Percentiles rank a stretch among this genome's conserved stretches.
These are phyloP conservation scores for Oceanites oceanicus DNA, from an alignment of 2,113 vertebrate species.

Conservation along the genomic window DNA sequence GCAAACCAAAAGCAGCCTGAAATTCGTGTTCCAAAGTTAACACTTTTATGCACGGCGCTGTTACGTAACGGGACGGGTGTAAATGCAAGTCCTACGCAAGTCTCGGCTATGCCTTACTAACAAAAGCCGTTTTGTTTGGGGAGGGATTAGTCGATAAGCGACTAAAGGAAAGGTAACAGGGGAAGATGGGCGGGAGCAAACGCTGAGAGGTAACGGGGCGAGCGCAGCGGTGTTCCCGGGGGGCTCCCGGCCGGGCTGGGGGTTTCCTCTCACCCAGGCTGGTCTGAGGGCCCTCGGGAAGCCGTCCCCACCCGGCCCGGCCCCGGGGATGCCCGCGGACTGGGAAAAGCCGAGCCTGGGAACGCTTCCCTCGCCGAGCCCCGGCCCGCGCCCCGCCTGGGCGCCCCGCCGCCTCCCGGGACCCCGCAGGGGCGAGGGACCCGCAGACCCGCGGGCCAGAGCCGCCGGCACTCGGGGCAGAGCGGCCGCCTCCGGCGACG, in stretches of 20 bases:
- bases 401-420: too few species aligned
- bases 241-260: accelerated
- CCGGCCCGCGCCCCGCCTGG: too few species aligned
- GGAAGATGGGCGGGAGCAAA: accelerated
- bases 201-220: background rate
- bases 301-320: too few species aligned
- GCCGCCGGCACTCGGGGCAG: too few species aligned
- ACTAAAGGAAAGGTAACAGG: accelerated
- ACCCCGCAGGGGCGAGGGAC: too few species aligned
- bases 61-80: accelerated
- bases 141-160: background rate
- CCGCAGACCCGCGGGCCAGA: too few species aligned
- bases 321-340: background rate
- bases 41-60: accelerated
- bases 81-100: accelerated
- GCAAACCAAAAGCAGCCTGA: background rate
- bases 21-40: background rate
- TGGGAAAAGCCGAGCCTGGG: too few species aligned
- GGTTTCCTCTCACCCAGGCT: background rate
- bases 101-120: background rate
- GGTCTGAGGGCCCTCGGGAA: too few species aligned
- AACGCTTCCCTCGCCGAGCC: background rate
- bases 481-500: background rate
- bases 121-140: background rate
- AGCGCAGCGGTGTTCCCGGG: accelerated